Percentiles rank a stretch among this genome's conserved stretches.
These are phyloP conservation scores for Coranthus polyacanthus DNA, from an alignment of 2,797 vertebrate species.

Conservation along the genomic window DNA sequence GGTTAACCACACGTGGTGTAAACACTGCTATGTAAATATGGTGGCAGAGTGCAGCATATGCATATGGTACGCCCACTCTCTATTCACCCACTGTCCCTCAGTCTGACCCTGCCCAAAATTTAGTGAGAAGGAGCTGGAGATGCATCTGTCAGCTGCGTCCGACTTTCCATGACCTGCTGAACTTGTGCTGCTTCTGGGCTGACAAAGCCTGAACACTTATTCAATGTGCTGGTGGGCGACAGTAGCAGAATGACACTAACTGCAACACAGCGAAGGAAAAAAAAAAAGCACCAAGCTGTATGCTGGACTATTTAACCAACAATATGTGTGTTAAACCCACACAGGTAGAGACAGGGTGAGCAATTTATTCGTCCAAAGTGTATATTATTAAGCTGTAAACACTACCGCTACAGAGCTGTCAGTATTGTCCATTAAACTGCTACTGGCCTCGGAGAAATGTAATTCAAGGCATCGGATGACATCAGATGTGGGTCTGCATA, in stretches of 20 bases:
- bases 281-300: conserved; percentile 10
- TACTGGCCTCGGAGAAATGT: conserved; percentile 5
- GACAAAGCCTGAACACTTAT: conserved; percentile 28
- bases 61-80: neutral
- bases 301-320: no score
- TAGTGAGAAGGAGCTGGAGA: conserved; percentile 13
- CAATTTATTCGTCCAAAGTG: conserved; percentile 52
- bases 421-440: conserved; percentile 14
- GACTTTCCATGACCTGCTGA: conserved; percentile 45
- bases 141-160: conserved; percentile 53
- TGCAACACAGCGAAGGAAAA: neutral
- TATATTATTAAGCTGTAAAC: conserved; percentile 39
- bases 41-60: neutral
- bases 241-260: conserved; percentile 6
- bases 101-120: conserved; percentile 16
- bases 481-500: conserved; percentile 37
- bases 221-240: conserved; percentile 13
- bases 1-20: conserved; percentile 1
- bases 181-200: conserved; percentile 41
- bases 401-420: conserved; percentile 14
- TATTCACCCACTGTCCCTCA: neutral
- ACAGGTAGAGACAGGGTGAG: conserved; percentile 48
- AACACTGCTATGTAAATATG: conserved; percentile 8
- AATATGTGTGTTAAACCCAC: conserved; percentile 41
- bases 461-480: conserved; percentile 13